These are phyloP conservation scores for Rhynchonycteris naso DNA, from an alignment of 2,797 vertebrate genomes.

Conservation along the genomic window DNA sequence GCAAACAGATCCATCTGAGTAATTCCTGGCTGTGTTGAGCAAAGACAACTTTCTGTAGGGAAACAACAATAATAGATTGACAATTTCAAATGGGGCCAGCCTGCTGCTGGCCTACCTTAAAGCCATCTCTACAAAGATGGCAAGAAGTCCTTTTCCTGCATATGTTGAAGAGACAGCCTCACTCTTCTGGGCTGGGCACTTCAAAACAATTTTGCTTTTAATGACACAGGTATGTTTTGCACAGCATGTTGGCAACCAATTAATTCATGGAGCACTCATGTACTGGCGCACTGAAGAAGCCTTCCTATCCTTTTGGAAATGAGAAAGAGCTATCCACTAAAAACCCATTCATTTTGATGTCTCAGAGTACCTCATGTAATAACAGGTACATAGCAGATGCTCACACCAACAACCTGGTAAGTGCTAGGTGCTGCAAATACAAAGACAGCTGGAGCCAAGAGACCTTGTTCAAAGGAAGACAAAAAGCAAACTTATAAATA, in stretches of 20 bases:
- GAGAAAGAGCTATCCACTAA: background rate
- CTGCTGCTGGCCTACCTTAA: background rate
- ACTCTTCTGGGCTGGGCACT: background rate
- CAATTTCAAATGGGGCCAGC: background rate
- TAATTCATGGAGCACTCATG: background rate
- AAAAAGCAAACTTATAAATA: background rate
- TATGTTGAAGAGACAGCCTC: background rate
- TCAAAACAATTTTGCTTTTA: background rate
- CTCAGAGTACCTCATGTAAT: background rate
- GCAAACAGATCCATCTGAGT: constrained; percentile 19
- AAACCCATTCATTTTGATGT: background rate
- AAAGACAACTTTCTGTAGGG: constrained; percentile 44
- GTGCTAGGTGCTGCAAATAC: background rate
- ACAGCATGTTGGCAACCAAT: background rate
- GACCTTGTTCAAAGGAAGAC: background rate
- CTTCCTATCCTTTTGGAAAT: background rate
- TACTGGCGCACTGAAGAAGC: background rate
- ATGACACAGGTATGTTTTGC: background rate
- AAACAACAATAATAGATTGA: background rate
- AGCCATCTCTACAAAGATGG: background rate
- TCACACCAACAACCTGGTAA: background rate
- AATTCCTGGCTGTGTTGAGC: background rate
- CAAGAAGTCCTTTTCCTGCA: background rate
- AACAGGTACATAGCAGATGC: background rate
- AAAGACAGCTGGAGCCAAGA: background rate